These are phyloP conservation scores for Amorpha juglandis DNA, from an alignment of 2,888 invertebrate species.

Conservation along the genomic window DNA sequence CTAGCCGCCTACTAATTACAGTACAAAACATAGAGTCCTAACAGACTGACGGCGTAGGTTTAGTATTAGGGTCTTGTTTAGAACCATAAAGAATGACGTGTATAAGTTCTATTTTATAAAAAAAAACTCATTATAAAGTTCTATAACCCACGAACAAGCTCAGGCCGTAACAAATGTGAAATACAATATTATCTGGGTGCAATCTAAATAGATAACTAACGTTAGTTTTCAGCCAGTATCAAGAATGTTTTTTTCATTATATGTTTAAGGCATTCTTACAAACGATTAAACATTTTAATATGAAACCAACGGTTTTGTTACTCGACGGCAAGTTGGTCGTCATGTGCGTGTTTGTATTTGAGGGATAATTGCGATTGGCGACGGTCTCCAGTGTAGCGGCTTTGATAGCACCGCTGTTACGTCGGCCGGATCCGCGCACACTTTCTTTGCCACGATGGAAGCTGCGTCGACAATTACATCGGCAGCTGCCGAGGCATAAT, in stretches of 20 bases:
- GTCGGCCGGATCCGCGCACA: background rate
- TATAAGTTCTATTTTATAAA: no score
- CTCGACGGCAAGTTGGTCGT: background rate
- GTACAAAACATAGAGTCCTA: no score
- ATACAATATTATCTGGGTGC: no score
- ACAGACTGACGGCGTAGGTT: no score
- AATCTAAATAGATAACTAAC: no score
- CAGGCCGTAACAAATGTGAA: no score
- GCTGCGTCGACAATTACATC: background rate
- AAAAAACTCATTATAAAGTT: no score
- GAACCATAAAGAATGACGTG: no score
- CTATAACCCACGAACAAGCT: no score
- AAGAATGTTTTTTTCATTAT: background rate
- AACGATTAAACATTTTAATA: background rate
- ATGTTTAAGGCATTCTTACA: background rate
- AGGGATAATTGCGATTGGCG: slow-evolving; percentile 22
- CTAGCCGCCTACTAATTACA: no score
- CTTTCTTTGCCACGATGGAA: slow-evolving; percentile 4
- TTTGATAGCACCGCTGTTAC: slow-evolving; percentile 13
- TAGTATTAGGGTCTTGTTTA: no score
- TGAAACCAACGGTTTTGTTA: slow-evolving; percentile 5
- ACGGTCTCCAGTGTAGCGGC: slow-evolving; percentile 7
- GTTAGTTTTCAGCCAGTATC: no score
- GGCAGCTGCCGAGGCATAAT: background rate
- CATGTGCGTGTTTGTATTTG: slow-evolving; percentile 23